Evolutionary conservation across 2,113 vertebrate genomes (phyloP), one percentile per base, ranked within the genome.

Genomic region (Erythrolamprus reginae): DNA sequence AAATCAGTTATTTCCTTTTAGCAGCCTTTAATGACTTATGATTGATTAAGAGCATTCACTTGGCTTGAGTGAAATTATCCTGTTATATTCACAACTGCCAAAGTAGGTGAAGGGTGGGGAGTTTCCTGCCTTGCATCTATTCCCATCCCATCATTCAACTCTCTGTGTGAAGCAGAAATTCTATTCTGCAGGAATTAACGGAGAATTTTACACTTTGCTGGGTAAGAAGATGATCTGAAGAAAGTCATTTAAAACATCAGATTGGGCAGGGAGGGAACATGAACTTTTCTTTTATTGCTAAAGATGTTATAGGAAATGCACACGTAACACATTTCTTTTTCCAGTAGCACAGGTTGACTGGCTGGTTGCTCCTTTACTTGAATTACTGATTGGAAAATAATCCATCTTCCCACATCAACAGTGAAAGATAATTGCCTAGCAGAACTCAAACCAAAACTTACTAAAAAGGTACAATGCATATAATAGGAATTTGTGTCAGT

Each of bases 1-100:
- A 86, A 48, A 87, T 82, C 61, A 90, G 38, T 91, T 87, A 90
- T 82, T n/a, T 47, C 45, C 58, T 56, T 88, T 84, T 51, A 84
- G 5, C 24, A 48, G 56, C 48, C 42, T 85, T 65, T 86, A 86
- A 86, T 86, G 12, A 70, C 52, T 84, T 51, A 42, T 91, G 52
- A 38, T 48, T 61, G 56, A 86, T 28, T 90, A 38, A 86, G 84
- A 65, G 52, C 12, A 33, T 70, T 82, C 45, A 83, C 48, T 48
- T 88, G 42, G 8, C 70, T 87, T 82, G 55, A 48, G 33, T 6
- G 21, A 38, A 87, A 88, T 83, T 33, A 87, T 45, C 45, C 19
- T 87, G 42, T 58, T 55, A 23, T 53, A 53, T 26, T 55, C 12
- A 47, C 26, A 58, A 26, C 42, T 17, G n/a, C 5, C 33, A 86